Percentiles rank a stretch among this genome's conserved stretches.
Conservation (phyloP, 2,797 vertebrate species). For the Pseudochirops cupreus region DNA sequence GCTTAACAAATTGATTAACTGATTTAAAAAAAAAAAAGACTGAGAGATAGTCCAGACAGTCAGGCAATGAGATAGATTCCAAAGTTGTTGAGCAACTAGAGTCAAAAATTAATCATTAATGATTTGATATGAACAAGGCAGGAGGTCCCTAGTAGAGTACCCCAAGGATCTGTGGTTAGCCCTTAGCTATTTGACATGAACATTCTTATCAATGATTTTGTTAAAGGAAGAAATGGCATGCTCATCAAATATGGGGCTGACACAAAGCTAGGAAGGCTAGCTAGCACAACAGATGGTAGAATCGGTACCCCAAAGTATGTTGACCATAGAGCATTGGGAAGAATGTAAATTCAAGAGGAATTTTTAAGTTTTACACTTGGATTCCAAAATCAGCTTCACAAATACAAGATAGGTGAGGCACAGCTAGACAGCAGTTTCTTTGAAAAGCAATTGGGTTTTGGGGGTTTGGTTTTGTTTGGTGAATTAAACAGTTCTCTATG, state of each 20-base stretch:
- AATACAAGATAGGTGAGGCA: not conserved
- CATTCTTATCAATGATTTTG: not conserved
- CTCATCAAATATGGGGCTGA: not conserved
- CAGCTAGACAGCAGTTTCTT: not conserved
- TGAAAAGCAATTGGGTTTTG: not conserved
- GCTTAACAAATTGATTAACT: not conserved
- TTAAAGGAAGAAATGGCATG: not conserved
- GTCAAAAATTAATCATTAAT: not conserved
- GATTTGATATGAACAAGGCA: not conserved
- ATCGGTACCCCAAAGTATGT: not conserved
- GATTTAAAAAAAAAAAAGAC: not conserved
- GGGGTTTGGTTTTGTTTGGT: not conserved
- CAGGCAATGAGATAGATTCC: not conserved
- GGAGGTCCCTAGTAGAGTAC: not conserved
- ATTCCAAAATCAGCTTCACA: not conserved
- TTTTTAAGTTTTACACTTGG: not conserved
- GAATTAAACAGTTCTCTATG: not conserved
- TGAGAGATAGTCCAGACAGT: not conserved
- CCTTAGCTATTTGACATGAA: not conserved
- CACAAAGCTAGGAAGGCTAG: not conserved
- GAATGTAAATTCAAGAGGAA: not conserved
- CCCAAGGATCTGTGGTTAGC: not conserved
- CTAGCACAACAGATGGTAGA: not conserved
- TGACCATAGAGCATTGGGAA: not conserved
- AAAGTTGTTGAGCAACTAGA: not conserved